phyloP scores from a whole-genome alignment of 2,113 vertebrate genomes.

The Raja brachyura region DNA sequence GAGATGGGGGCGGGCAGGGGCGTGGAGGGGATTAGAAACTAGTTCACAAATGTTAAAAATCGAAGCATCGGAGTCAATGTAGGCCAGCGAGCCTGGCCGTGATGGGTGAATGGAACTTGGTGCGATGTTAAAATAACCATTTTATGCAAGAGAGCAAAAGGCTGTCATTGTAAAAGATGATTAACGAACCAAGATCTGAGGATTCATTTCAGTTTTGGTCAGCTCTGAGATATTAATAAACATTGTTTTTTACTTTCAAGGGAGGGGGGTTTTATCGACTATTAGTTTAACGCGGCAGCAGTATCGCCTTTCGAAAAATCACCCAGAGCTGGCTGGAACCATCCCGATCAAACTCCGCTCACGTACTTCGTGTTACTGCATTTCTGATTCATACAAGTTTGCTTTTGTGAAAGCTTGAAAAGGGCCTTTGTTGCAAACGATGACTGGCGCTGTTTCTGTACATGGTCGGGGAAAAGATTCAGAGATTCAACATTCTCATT shows the following conservation, averaged over 20 bases:
- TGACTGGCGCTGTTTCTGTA: constrained; percentile 34
- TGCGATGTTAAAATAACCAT: background rate
- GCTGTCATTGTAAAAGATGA: background rate
- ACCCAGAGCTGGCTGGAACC: background rate
- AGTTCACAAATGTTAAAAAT: background rate
- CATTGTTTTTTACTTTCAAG: background rate
- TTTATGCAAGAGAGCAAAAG: constrained; percentile 9
- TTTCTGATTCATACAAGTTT: constrained; percentile 33
- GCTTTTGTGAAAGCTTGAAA: constrained; percentile 34
- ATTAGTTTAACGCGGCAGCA: background rate
- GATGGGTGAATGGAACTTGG: background rate
- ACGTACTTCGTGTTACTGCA: constrained; percentile 4
- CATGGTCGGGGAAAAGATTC: constrained; percentile 34
- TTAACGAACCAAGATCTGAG: background rate
- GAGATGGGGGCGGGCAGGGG: background rate
- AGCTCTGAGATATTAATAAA: background rate
- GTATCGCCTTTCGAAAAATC: background rate
- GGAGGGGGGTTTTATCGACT: background rate
- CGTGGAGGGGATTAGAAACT: background rate
- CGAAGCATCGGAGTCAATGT: background rate
- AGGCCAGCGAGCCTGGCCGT: background rate
- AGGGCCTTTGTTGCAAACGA: constrained; percentile 29
- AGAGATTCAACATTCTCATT: constrained; percentile 30
- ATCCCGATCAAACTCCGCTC: constrained; percentile 22
- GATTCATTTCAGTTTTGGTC: background rate